phyloP scores from a whole-genome alignment of 1,140 invertebrate species.

The Drosophila neocordata region DNA sequence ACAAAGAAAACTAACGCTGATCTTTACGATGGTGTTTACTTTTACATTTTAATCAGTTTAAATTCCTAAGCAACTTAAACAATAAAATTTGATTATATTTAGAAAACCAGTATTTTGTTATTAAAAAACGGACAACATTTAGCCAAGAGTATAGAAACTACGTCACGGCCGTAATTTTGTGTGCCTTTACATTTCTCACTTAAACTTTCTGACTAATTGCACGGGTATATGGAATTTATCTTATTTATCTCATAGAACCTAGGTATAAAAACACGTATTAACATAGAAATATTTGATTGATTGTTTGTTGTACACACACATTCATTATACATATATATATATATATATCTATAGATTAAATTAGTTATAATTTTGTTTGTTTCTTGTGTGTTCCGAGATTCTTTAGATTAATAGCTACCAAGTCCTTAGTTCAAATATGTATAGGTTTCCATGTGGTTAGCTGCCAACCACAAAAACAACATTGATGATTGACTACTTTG shows the following conservation, averaged over 20 bases:
- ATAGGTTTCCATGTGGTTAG: slow-evolving; percentile 64
- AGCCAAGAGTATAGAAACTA: slow-evolving; percentile 36
- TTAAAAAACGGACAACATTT: not conserved
- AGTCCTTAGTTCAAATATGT: slow-evolving; percentile 79
- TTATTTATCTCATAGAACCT: slow-evolving; percentile 41
- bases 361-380: slow-evolving; percentile 13
- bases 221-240: slow-evolving; percentile 52
- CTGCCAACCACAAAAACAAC: slow-evolving; percentile 49
- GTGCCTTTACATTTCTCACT: slow-evolving; percentile 47
- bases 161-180: not conserved
- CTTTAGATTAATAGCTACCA: slow-evolving; percentile 69
- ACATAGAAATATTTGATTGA: slow-evolving; percentile 65
- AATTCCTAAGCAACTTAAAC: no score
- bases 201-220: slow-evolving; percentile 60
- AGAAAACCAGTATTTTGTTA: no score
- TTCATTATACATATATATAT: slow-evolving; percentile 33
- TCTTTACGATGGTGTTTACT: not conserved
- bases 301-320: slow-evolving; percentile 38
- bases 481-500: slow-evolving; percentile 63
- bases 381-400: slow-evolving; percentile 57
- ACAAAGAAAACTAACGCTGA: not conserved
- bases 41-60: no score
- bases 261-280: slow-evolving; percentile 63
- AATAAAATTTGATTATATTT: no score
- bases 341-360: slow-evolving; percentile 41